Evolutionary conservation across 2,113 vertebrate genomes (phyloP), one percentile per base, ranked within the genome.

Genomic region (Deroptyus accipitrinus): DNA sequence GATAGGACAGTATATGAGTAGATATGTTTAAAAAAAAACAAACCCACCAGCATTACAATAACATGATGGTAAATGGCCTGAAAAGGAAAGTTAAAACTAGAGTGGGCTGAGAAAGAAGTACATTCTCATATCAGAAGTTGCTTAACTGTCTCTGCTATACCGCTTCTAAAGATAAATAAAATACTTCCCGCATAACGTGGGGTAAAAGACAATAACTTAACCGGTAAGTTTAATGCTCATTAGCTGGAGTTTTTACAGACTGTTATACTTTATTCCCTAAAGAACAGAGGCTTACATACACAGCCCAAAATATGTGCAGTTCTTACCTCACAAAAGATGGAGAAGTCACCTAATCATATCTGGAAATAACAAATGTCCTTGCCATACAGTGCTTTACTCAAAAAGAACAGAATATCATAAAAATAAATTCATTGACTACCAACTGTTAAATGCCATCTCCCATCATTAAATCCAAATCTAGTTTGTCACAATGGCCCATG

Each of bases 271-370:
- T 66, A 72, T 76, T 96, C 87, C 57, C 81, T 37, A 49, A 95
- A 94, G 73, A 96, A 79, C 66, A 88, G 51, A 82, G 67, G 24
- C 66, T 79, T 17, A 57, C 46, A 74, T 39, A 84, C 25, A 66
- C 35, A 79, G 70, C 78, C 75, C 41, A 95, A 96, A 96, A 96
- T 96, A 95, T 35, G 78, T 88, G 31, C 78, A 80, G 85, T 28
- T 84, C 64, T 10, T 14, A 54, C 37, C 31, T 73, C 30, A 86
- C n/a, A 79, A 76, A 76, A 91, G 74, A 91, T 27, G 16, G 49
- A 75, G 31, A 67, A 72, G 8, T 80, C 49, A 80, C 44, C 59
- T 69, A 91, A 89, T 91, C 49, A 14, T 52, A 69, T 31, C 41
- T 2, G 4, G 63, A 91, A 73, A 61, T 49, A 92, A 41, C 18